A percentile compares a stretch with the other conserved stretches of the same genome.
Conservation (phyloP, 2,888 invertebrate genomes). For the Orthonevra nobilis region DNA sequence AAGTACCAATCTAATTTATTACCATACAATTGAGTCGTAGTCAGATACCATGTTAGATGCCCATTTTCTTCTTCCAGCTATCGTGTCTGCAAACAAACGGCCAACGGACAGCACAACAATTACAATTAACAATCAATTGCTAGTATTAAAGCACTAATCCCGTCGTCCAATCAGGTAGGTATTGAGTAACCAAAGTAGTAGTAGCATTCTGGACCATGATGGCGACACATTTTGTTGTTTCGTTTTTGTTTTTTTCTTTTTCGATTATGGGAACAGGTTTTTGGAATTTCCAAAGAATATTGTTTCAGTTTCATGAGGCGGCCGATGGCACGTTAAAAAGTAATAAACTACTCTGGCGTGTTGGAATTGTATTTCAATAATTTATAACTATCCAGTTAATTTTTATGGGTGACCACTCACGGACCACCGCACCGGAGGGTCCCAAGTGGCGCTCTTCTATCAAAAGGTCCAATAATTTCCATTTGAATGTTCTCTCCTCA, state of each 20-base stretch:
- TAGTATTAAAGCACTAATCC: slow-evolving; percentile 59
- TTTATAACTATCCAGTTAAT: slow-evolving; percentile 69
- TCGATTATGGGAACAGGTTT: slow-evolving; percentile 47
- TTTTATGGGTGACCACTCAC: slow-evolving; percentile 64
- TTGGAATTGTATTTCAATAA: slow-evolving; percentile 70
- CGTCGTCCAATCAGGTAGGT: slow-evolving; percentile 41
- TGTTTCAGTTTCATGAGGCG: slow-evolving; percentile 40
- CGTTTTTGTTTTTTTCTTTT: too few relatives aligned
- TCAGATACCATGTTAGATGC: slow-evolving; percentile 66
- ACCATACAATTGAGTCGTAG: slow-evolving; percentile 65
- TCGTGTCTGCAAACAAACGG: slow-evolving; percentile 5
- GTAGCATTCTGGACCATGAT: slow-evolving; percentile 17
- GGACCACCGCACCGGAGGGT: slow-evolving; percentile 65
- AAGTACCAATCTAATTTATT: slow-evolving; percentile 70
- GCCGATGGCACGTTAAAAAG: slow-evolving; percentile 66
- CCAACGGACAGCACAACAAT: slow-evolving; percentile 56
- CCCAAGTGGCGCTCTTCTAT: slow-evolving; percentile 68
- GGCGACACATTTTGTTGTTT: slow-evolving; percentile 9
- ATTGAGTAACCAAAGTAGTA: slow-evolving; percentile 26
- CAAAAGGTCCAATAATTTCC: slow-evolving; percentile 68
- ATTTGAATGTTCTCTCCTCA: slow-evolving; percentile 64
- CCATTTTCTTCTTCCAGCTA: slow-evolving; percentile 43
- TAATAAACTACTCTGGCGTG: slow-evolving; percentile 68
- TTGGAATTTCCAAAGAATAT: slow-evolving; percentile 52
- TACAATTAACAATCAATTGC: slow-evolving; percentile 70